Percentiles rank a stretch among this genome's conserved stretches.
Conservation (phyloP, 2,888 invertebrate genomes). For the Oligia latruncula region DNA sequence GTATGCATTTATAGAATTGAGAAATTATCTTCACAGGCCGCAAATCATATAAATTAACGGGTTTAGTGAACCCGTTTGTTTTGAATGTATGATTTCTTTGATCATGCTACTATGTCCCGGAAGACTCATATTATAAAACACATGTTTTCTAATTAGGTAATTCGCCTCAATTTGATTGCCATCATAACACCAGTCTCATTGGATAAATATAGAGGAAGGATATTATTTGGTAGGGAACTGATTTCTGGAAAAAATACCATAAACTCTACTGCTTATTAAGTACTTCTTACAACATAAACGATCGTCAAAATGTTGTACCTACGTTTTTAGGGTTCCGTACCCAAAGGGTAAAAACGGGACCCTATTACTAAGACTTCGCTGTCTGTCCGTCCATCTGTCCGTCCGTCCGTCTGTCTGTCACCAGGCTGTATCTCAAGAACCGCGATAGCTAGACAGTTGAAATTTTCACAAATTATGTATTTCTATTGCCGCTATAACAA, state of each 20-base stretch:
- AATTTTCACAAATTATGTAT: no score
- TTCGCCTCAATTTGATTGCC: not conserved
- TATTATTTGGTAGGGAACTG: no score
- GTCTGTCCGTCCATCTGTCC: no score
- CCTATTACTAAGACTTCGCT: no score
- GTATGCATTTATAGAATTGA: no score
- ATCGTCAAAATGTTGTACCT: not conserved
- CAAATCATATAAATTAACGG: not conserved
- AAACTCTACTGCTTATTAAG: not conserved
- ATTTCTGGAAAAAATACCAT: not conserved
- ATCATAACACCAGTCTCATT: not conserved
- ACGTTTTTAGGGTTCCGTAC: no score
- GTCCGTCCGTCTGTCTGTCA: no score
- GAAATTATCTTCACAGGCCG: not conserved
- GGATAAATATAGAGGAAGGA: not conserved
- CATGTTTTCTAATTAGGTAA: slow-evolving; percentile 17
- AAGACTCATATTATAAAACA: slow-evolving; percentile 16
- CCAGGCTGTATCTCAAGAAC: no score
- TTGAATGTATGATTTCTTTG: slow-evolving; percentile 22
- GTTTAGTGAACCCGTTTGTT: not conserved
- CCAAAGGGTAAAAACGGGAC: no score
- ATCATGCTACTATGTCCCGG: slow-evolving; percentile 4
- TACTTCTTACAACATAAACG: not conserved
- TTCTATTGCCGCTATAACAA: no score
- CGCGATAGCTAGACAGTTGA: no score